These are phyloP conservation scores for Pecten maximus DNA, from an alignment of 2,888 invertebrate species.

Conservation along the genomic window DNA sequence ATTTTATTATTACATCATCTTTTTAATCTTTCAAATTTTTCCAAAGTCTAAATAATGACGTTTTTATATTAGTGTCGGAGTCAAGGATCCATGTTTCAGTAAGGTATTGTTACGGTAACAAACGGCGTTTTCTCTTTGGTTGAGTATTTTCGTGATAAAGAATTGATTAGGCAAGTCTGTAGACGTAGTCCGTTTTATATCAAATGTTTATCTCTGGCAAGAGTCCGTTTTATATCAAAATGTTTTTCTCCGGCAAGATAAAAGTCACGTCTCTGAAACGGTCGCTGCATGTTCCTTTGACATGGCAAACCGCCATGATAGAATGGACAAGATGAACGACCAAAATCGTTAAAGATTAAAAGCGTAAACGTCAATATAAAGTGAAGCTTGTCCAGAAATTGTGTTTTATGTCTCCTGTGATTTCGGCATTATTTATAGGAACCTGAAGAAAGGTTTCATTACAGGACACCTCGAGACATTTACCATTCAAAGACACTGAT, in stretches of 20 bases:
- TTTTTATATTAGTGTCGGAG: too few relatives aligned
- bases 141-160: background rate
- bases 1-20: too few relatives aligned
- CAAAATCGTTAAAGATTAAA: background rate
- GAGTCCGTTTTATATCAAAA: background rate
- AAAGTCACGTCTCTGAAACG: background rate
- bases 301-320: background rate
- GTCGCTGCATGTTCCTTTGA: background rate
- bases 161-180: background rate
- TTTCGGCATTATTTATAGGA: background rate
- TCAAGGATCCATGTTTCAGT: background rate
- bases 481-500: background rate
- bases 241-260: background rate
- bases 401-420: background rate
- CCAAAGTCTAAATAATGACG: too few relatives aligned
- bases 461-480: background rate
- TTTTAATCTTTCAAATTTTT: too few relatives aligned
- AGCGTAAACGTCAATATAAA: constrained; percentile 6
- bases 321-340: background rate
- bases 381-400: background rate
- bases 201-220: background rate
- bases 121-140: background rate
- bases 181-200: background rate
- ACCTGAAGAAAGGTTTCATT: background rate
- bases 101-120: background rate